phyloP scores from a whole-genome alignment of 2,113 vertebrate genomes.

The Dicerorhinus sumatrensis region DNA sequence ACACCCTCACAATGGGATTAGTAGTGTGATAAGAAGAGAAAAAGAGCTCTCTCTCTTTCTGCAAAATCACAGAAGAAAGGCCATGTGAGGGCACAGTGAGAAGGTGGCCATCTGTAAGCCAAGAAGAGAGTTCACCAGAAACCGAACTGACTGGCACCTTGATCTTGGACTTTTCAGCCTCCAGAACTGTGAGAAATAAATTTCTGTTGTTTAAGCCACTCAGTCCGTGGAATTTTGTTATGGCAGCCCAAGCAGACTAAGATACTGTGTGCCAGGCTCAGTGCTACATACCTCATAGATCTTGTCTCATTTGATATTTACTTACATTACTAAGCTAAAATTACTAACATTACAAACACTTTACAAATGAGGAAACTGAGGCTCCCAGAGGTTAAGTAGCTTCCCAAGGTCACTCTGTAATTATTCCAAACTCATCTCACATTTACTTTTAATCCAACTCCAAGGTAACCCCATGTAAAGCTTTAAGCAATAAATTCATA shows the following conservation, averaged over 20 bases:
- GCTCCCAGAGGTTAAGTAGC: not conserved
- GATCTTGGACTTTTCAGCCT: not conserved
- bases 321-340: not conserved
- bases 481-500: not conserved
- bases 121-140: not conserved
- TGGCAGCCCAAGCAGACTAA: not conserved
- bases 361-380: not conserved
- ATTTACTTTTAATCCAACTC: not conserved
- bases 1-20: not conserved
- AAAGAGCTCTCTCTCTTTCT: not conserved
- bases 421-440: not conserved
- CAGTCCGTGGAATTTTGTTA: not conserved
- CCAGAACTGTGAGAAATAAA: not conserved
- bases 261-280: not conserved
- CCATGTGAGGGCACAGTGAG: not conserved
- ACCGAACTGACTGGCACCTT: not conserved
- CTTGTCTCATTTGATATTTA: not conserved
- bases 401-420: not conserved
- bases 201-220: not conserved
- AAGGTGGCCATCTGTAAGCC: not conserved
- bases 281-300: not conserved
- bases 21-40: not conserved
- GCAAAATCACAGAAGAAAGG: not conserved
- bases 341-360: not conserved
- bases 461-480: not conserved